phyloP scores from a whole-genome alignment of 1,140 invertebrate genomes.

The Apis dorsata region DNA sequence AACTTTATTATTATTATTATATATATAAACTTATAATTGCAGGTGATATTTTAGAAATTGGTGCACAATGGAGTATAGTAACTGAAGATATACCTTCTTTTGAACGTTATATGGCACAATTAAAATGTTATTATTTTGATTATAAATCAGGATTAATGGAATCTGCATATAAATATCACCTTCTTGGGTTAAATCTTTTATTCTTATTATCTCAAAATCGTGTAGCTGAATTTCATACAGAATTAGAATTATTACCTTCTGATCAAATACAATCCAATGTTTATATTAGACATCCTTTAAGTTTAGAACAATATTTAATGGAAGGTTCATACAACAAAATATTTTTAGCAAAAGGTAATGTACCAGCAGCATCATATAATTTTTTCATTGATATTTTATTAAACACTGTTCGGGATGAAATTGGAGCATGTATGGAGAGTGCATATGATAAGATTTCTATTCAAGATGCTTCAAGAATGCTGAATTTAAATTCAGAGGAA shows the following conservation, averaged over 20 bases:
- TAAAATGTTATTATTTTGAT: conserved; percentile 99
- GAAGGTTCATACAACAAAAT: conserved; percentile 99
- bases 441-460: conserved; percentile 95
- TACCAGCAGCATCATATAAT: conserved; percentile 97
- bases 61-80: conserved; percentile 96
- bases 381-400: conserved; percentile 98
- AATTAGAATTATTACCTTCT: conserved; percentile 95
- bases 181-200: conserved; percentile 96
- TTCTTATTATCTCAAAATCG: conserved; percentile 98
- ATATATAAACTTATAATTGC: conserved; percentile 54
- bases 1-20: conserved; percentile 1
- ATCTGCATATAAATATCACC: conserved; percentile 96
- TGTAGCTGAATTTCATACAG: conserved; percentile 99
- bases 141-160: conserved; percentile 95
- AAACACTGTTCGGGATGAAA: conserved; percentile 97
- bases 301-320: conserved; percentile 99
- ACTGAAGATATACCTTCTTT: conserved; percentile 96
- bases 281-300: conserved; percentile 97
- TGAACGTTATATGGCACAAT: conserved; percentile 97
- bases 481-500: conserved; percentile 90
- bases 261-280: conserved; percentile 96
- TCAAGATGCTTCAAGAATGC: conserved; percentile 92
- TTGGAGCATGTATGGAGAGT: conserved; percentile 97
- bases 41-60: conserved; percentile 96
- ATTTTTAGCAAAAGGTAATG: conserved; percentile 93